Evolutionary conservation across 2,113 vertebrate genomes (phyloP).

Genomic region (Sardina pilchardus): DNA sequence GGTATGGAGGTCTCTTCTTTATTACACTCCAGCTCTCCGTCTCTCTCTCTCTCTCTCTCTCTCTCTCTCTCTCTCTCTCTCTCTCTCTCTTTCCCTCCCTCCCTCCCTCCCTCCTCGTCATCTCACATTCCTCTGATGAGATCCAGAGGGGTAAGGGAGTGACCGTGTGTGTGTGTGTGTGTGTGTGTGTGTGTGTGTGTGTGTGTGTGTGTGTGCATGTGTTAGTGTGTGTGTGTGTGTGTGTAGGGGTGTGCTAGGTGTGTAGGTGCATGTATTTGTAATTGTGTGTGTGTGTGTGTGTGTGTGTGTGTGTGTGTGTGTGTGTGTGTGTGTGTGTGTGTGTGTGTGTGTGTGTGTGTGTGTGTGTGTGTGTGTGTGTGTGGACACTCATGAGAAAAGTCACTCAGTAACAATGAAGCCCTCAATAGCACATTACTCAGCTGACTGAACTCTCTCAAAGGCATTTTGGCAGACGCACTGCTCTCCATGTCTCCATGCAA

Average conservation of each 20-base stretch:
- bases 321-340: neutral
- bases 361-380: neutral
- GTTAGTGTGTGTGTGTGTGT: too few species aligned
- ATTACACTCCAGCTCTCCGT: conserved; percentile 40
- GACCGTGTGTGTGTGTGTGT: too few species aligned
- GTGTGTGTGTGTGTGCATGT: too few species aligned
- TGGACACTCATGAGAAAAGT: neutral
- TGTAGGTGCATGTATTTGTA: too few species aligned
- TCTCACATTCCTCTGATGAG: neutral
- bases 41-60: conserved; percentile 34
- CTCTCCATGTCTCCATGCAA: neutral
- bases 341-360: neutral
- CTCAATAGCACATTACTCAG: neutral
- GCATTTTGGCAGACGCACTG: neutral
- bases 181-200: too few species aligned
- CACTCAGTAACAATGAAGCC: neutral
- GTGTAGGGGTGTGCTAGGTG: too few species aligned
- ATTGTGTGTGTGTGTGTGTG: too few species aligned
- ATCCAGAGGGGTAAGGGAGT: too few species aligned
- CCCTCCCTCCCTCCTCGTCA: conserved; percentile 40
- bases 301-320: neutral
- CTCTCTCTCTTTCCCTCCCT: conserved; percentile 46
- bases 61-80: conserved; percentile 27
- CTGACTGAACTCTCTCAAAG: neutral
- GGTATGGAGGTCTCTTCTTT: neutral